phyloP scores from a whole-genome alignment of 2,113 vertebrate species.

The Chitala chitala region DNA sequence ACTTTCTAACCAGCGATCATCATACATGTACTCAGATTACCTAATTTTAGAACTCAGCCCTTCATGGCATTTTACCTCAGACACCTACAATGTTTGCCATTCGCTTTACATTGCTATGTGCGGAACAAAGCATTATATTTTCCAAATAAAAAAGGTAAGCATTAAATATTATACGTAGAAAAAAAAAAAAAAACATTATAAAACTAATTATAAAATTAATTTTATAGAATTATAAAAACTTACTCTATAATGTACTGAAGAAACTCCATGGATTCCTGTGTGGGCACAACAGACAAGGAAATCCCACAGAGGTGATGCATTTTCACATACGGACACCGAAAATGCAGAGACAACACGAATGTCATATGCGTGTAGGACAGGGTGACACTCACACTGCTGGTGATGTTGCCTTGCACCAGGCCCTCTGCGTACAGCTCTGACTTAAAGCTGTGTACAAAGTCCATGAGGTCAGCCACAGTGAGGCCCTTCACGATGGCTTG shows the following conservation, averaged over 20 bases:
- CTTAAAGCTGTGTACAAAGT: slow-evolving; percentile 76
- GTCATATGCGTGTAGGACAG: not conserved
- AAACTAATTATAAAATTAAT: too few species aligned
- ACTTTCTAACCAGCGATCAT: too few species aligned
- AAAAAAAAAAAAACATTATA: too few species aligned
- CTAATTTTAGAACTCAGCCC: too few species aligned
- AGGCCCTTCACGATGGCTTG: slow-evolving; percentile 72
- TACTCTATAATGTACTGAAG: slow-evolving; percentile 60
- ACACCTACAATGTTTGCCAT: too few species aligned
- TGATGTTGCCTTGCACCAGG: slow-evolving; percentile 89
- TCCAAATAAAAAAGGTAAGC: too few species aligned
- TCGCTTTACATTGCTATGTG: too few species aligned
- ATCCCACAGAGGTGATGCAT: not conserved
- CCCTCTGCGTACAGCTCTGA: slow-evolving; percentile 82
- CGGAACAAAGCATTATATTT: too few species aligned
- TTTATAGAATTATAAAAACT: slow-evolving; percentile 48
- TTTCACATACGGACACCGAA: not conserved
- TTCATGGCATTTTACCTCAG: too few species aligned
- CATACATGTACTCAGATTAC: too few species aligned
- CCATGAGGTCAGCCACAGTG: slow-evolving; percentile 68
- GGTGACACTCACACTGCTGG: slow-evolving; percentile 68
- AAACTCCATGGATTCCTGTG: slow-evolving; percentile 60
- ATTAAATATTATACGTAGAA: too few species aligned
- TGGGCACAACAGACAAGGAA: slow-evolving; percentile 18
- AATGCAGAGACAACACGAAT: not conserved